These are phyloP conservation scores for Mastomys natalensis DNA, from an alignment of 2,113 vertebrate genomes.

Conservation along the genomic window DNA sequence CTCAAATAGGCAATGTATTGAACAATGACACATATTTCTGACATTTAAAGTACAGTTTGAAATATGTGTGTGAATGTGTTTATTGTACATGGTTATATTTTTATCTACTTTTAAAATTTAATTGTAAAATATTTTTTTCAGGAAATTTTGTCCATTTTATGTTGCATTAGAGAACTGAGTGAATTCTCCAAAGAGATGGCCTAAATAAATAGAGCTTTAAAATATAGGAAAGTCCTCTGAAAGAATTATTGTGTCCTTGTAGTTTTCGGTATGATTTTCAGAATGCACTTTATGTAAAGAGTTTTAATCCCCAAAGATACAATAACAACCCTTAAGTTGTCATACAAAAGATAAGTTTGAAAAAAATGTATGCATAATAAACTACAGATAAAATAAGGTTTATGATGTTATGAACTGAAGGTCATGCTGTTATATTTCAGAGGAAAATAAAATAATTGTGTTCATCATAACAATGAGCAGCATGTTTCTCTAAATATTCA, in stretches of 20 bases:
- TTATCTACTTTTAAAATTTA: neutral
- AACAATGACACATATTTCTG: neutral
- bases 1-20: neutral
- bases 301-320: neutral
- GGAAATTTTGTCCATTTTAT: neutral
- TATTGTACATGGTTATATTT: neutral
- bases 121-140: constrained; percentile 10
- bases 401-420: neutral
- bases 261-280: constrained; percentile 1
- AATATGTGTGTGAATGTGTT: neutral
- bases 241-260: neutral
- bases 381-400: neutral
- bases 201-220: constrained; percentile 54
- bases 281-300: neutral
- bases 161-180: neutral
- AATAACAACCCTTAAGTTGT: neutral
- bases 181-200: constrained; percentile 40
- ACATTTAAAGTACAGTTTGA: neutral
- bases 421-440: constrained; percentile 11
- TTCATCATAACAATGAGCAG: neutral
- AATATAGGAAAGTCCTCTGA: constrained; percentile 11
- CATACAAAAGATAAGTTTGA: neutral
- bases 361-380: neutral
- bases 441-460: neutral
- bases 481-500: neutral